Evolutionary conservation across 2,888 invertebrate species (phyloP).

Genomic region (Onchidella celtica): DNA sequence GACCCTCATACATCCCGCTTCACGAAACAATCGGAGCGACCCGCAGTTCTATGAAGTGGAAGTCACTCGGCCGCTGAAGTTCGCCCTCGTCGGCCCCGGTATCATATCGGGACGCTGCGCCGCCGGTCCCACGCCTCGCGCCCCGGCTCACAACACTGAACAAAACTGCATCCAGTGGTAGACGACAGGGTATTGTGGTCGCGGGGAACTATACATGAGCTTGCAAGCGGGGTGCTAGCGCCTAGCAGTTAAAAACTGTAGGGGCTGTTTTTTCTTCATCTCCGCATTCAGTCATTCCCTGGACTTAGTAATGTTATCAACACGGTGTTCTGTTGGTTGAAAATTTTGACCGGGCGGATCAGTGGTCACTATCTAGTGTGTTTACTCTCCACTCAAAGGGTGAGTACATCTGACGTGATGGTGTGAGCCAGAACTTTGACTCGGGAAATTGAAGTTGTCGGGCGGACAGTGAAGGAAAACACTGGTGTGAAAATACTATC

Average conservation of each 20-base stretch:
- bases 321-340: background rate
- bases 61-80: background rate
- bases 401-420: background rate
- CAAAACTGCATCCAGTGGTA: background rate
- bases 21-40: background rate
- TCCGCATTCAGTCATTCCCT: background rate
- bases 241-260: background rate
- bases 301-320: background rate
- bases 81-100: background rate
- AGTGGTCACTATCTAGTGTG: too few species aligned
- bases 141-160: background rate
- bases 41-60: background rate
- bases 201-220: background rate
- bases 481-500: too few species aligned
- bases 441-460: too few species aligned
- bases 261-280: too few species aligned
- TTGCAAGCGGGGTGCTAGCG: background rate
- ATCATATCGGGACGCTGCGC: background rate
- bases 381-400: background rate
- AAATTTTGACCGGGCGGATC: too few species aligned
- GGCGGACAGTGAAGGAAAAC: too few species aligned
- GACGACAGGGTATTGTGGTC: background rate
- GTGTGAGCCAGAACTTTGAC: background rate
- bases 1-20: background rate
- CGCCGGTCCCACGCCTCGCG: background rate